Conservation (phyloP, 2,888 invertebrate species). For the Cepaea hortensis region DNA sequence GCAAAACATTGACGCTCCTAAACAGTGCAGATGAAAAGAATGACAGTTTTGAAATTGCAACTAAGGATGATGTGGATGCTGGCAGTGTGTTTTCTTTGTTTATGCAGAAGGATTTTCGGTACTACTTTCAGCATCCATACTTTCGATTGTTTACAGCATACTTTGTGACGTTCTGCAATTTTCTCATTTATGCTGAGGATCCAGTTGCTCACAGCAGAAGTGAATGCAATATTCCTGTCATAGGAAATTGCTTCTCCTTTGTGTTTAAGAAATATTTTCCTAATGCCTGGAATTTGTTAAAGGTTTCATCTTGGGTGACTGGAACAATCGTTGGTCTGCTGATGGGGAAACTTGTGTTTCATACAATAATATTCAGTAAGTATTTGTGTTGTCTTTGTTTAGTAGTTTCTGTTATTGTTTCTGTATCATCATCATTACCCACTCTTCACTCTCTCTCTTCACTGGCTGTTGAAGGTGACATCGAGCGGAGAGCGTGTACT, state of each 20-base stretch:
- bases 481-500: too few relatives aligned
- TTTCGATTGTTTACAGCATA: conserved; percentile 77
- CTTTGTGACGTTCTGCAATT: conserved; percentile 78
- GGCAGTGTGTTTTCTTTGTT: conserved; percentile 74
- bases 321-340: conserved; percentile 77
- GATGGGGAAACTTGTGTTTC: conserved; percentile 77
- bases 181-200: conserved; percentile 79
- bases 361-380: conserved; percentile 77
- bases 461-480: too few relatives aligned
- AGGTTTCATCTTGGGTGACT: conserved; percentile 77
- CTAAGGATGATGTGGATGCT: conserved; percentile 69
- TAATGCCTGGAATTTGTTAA: conserved; percentile 74
- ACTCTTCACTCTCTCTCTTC: too few relatives aligned
- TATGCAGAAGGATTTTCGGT: conserved; percentile 77
- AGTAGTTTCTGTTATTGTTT: neutral
- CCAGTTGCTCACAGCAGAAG: conserved; percentile 78
- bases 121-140: conserved; percentile 79
- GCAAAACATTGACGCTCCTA: neutral
- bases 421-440: too few relatives aligned
- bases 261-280: conserved; percentile 78
- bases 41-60: conserved; percentile 50
- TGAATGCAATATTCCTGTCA: conserved; percentile 78
- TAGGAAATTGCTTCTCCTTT: conserved; percentile 79
- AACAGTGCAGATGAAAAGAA: neutral
- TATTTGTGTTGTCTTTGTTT: conserved; percentile 43